Percentiles rank a stretch among this genome's conserved stretches.
phyloP scores from a whole-genome alignment of 2,888 invertebrate species.

The Chrysolina haemoptera region DNA sequence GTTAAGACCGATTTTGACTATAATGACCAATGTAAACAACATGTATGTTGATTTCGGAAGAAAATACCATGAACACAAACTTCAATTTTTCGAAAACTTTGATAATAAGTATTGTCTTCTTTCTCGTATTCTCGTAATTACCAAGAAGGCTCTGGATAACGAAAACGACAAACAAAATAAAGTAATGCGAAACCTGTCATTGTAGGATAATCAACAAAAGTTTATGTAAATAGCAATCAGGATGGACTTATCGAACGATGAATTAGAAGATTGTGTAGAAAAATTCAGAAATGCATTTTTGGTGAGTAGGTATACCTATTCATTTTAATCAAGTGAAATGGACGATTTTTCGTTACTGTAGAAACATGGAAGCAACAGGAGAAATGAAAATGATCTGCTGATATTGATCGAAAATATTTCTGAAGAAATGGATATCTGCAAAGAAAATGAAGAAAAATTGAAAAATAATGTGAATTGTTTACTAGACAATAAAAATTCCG shows the following conservation, averaged over 20 bases:
- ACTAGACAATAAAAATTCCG: constrained; percentile 36
- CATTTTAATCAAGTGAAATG: neutral
- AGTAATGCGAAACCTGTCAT: too few species aligned
- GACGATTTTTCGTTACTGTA: constrained; percentile 9
- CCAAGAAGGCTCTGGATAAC: too few species aligned
- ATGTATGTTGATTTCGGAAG: too few species aligned
- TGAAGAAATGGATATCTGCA: constrained; percentile 40
- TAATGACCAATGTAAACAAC: too few species aligned
- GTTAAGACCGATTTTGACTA: too few species aligned
- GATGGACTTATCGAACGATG: constrained; percentile 38
- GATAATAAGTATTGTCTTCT: too few species aligned
- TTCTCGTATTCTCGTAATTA: too few species aligned
- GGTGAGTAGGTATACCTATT: constrained; percentile 28
- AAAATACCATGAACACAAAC: too few species aligned
- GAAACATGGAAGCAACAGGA: constrained; percentile 40
- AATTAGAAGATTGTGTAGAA: constrained; percentile 45
- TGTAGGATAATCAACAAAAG: too few species aligned
- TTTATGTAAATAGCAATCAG: too few species aligned
- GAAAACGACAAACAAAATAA: too few species aligned
- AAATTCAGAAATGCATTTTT: constrained; percentile 42
- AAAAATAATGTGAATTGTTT: constrained; percentile 35
- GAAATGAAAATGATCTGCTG: constrained; percentile 37
- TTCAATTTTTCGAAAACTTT: too few species aligned
- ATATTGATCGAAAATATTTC: constrained; percentile 38
- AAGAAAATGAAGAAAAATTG: constrained; percentile 31